Evolutionary conservation across 1,140 invertebrate genomes (phyloP).

Genomic region (Monochamus saltuarius): DNA sequence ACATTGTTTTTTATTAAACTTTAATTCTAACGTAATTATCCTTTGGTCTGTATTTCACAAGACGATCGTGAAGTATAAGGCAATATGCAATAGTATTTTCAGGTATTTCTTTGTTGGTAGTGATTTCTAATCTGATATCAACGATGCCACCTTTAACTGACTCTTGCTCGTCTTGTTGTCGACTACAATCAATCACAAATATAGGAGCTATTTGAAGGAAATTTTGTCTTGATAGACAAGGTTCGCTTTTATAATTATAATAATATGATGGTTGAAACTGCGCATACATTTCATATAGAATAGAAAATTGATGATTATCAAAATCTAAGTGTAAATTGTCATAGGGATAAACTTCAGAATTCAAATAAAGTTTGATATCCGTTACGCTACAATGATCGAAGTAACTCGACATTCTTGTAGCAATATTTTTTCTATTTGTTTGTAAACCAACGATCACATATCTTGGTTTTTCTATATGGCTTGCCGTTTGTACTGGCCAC

Average conservation of each 20-base stretch:
- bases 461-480: conserved; percentile 26
- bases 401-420: too few relatives aligned
- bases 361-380: too few relatives aligned
- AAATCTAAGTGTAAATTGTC: conserved; percentile 1
- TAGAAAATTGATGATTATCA: not conserved
- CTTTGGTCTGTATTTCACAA: conserved; percentile 5
- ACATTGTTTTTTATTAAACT: conserved; percentile 5
- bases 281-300: conserved; percentile 13
- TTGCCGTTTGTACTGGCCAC: conserved; percentile 31
- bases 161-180: not conserved
- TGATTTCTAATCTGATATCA: conserved; percentile 1
- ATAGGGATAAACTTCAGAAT: not conserved
- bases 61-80: not conserved
- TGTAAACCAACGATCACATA: not conserved
- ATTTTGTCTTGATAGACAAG: not conserved
- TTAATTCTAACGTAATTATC: not conserved
- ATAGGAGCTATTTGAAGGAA: conserved; percentile 2
- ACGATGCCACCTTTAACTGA: not conserved
- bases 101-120: not conserved
- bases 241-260: not conserved
- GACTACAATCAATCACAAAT: not conserved
- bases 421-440: conserved; percentile 3
- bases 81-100: not conserved
- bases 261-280: conserved; percentile 2
- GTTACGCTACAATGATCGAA: too few relatives aligned